Conservation (phyloP, 2,888 invertebrate species). For the Podotricha telesiphe region DNA sequence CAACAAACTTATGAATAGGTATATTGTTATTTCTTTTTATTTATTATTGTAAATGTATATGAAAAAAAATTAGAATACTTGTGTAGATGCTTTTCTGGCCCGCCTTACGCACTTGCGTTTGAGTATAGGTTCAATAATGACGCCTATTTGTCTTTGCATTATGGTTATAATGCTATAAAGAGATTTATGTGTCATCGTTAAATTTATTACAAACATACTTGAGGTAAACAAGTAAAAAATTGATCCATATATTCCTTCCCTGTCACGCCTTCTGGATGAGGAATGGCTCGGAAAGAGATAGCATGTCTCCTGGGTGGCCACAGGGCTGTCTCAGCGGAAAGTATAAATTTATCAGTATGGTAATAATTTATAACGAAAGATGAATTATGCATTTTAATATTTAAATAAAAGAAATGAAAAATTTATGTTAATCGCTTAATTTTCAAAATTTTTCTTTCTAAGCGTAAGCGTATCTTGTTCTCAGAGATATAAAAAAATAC, state of each 20-base stretch:
- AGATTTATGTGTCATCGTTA: constrained; percentile 28
- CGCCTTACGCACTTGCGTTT: neutral
- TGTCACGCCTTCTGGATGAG: constrained; percentile 53
- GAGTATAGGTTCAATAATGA: constrained; percentile 19
- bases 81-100: constrained; percentile 5
- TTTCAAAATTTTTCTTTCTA: neutral
- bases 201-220: constrained; percentile 59
- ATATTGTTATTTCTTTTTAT: too few species aligned
- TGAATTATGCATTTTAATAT: constrained; percentile 16
- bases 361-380: constrained; percentile 14
- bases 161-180: constrained; percentile 29
- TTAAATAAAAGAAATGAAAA: neutral
- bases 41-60: too few species aligned
- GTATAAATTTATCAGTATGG: constrained; percentile 20
- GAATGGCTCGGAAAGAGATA: constrained; percentile 55
- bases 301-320: constrained; percentile 64
- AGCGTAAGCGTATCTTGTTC: neutral
- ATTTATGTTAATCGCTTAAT: neutral
- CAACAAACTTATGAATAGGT: too few species aligned
- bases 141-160: constrained; percentile 15
- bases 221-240: constrained; percentile 59
- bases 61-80: too few species aligned
- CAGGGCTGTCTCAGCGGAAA: constrained; percentile 24
- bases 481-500: neutral
- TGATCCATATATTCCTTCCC: constrained; percentile 46